These are phyloP conservation scores for Todiramphus saurophagus DNA, from an alignment of 2,113 vertebrate species.

Conservation along the genomic window DNA sequence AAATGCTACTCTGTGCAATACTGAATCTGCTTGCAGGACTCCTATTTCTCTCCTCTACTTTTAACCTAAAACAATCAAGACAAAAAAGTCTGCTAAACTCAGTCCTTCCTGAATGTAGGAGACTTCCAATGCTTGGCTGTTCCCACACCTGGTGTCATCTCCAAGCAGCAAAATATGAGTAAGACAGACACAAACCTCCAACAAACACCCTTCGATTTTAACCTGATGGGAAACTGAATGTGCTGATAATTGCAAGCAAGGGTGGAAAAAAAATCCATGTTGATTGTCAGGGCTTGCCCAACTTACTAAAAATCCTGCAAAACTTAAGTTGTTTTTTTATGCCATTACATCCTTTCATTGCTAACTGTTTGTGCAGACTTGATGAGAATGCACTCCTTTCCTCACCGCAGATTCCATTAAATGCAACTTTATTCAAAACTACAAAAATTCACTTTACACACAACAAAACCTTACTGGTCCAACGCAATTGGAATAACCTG, in stretches of 20 bases:
- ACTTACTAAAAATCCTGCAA: not conserved
- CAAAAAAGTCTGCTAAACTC: not conserved
- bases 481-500: not conserved
- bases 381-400: not conserved
- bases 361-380: not conserved
- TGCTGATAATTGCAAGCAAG: not conserved
- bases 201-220: not conserved
- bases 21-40: not conserved
- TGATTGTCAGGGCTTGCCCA: not conserved
- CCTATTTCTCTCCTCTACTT: not conserved
- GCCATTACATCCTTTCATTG: not conserved
- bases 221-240: not conserved
- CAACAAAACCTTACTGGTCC: not conserved
- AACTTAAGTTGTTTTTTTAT: not conserved
- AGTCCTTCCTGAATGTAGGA: not conserved
- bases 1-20: not conserved
- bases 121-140: not conserved
- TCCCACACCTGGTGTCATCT: not conserved
- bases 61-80: not conserved
- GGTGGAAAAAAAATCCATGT: not conserved
- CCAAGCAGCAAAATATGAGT: not conserved
- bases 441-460: not conserved
- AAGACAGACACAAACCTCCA: not conserved
- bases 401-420: not conserved
- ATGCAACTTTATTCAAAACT: not conserved